Base-by-base conservation (phyloP, 1,140 invertebrate genomes). In the Scaptodrosophila lebanonensis region DNA sequence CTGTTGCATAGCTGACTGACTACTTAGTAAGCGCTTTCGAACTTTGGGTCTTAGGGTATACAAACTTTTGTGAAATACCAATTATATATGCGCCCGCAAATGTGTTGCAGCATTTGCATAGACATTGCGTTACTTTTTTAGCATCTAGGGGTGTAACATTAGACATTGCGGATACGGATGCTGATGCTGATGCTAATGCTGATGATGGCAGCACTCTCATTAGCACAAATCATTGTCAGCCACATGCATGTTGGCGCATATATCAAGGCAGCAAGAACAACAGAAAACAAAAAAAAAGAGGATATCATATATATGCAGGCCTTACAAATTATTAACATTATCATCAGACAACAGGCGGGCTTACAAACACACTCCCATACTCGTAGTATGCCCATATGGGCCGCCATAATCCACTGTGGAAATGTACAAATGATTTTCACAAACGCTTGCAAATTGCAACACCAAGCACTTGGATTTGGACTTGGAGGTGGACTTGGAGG, bases 361-460 rank as follows among this genome's bases (percentile, higher is more conserved):
- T n/a, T 43, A n/a, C 7, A 22, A 11, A 25, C 25, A 39, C n/a
- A 39, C 13, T 9, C 18, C 6, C 38, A n/a, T n/a, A 16, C 18
- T 39, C 18, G n/a, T n/a, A n/a, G n/a, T n/a, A n/a, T n/a, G n/a
- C n/a, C n/a, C n/a, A n/a, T n/a, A n/a, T n/a, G n/a, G 47, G 33
- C 42, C 50, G 52, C 45, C 43, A 44, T 79, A 84, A 84, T 84
- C 79, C 79, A 84, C 69, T 82, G 79, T 84, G 79, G 44, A 68
- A 71, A 77, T 73, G 62, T 70, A 72, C 79, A 84, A 84, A 84
- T 84, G 79, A 79, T 84, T 71, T 75, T 66, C 66, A 35, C 42
- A 27, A 36, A 13, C 43, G 33, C 57, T 58, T 58, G 75, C 62
- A 83, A 84, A 84, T 73, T 84, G 72, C 62, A 73, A 56, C 49